Evolutionary conservation across 1,140 invertebrate species (phyloP), one percentile per base, ranked within the genome.

Genomic region (Chelonus insularis): DNA sequence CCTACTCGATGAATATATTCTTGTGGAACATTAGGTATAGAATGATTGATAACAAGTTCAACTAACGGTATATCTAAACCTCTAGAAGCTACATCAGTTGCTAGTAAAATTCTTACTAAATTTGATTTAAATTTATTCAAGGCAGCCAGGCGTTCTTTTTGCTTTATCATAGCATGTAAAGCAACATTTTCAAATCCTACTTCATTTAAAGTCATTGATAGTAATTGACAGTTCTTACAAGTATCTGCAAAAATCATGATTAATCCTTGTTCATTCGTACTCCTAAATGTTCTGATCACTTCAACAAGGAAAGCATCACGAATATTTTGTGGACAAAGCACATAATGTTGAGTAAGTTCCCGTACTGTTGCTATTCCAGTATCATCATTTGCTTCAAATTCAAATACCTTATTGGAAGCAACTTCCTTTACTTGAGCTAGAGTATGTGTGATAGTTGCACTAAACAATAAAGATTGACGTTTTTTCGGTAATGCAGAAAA

Each of bases 1-100:
- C 97, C 97, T 12, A 99, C 96, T 69, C 97, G 86, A 82, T 99
- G 97, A 70, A 99, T 90, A 79, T 99, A 99, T 71, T 96, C 94
- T 73, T 95, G 96, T 1, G 93, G 88, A 62, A 91, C 86, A 57
- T 89, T 88, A 0, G 96, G 97, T 66, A 98, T 86, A 68, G 90
- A 91, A 75, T 97, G 93, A 82, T 99, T 99, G 0, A 99, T 87
- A 0, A 99, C 93, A 60, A 98, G 82, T 75, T 97, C 87, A 2
- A 98, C 95, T 54, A 89, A 86, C 2, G 91, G 91, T 73, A 96
- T 94, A 70, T 95, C 93, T 16, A 96, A 79, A 68, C 96, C 96
- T 82, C 96, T 85, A 65, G 95, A 94, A 0, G 96, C 97, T 0
- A 99, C 94, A 84, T 99, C 95, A 16, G 97, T 99, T 3, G 97